These are phyloP conservation scores for Catocala sponsa DNA, from an alignment of 2,888 invertebrate species.

Conservation along the genomic window DNA sequence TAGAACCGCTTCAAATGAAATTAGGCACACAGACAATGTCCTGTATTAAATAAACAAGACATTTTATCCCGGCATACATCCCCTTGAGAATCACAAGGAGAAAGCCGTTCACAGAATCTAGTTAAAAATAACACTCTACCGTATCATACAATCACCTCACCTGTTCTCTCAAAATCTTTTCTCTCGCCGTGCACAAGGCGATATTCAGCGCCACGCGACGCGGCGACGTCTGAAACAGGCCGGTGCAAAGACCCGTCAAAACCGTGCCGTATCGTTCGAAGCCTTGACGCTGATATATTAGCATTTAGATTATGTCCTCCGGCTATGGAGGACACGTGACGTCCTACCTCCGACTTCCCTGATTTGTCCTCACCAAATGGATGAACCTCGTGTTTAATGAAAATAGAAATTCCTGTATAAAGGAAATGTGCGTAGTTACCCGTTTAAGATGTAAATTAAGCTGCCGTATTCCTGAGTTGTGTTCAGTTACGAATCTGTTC, in stretches of 20 bases:
- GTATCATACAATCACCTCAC: background rate
- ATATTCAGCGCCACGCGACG: constrained; percentile 14
- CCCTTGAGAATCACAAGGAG: too few species aligned
- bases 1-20: too few species aligned
- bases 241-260: constrained; percentile 39
- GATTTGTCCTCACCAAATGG: constrained; percentile 56
- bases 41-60: too few species aligned
- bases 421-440: constrained; percentile 37
- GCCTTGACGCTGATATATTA: constrained; percentile 73
- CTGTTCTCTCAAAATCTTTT: background rate
- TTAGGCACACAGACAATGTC: too few species aligned
- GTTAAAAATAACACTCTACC: background rate
- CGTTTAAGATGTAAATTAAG: constrained; percentile 31
- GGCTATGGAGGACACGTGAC: constrained; percentile 64
- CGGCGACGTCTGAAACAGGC: constrained; percentile 22
- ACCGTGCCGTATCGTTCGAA: constrained; percentile 41
- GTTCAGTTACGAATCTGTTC: constrained; percentile 14
- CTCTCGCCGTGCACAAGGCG: constrained; percentile 1
- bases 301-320: constrained; percentile 81
- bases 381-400: constrained; percentile 52
- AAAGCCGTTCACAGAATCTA: too few species aligned
- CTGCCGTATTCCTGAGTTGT: constrained; percentile 17
- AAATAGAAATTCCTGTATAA: constrained; percentile 48
- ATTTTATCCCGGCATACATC: too few species aligned
- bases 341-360: constrained; percentile 47